phyloP scores from a whole-genome alignment of 1,140 invertebrate species.

The Trichomalopsis sarcophagae region DNA sequence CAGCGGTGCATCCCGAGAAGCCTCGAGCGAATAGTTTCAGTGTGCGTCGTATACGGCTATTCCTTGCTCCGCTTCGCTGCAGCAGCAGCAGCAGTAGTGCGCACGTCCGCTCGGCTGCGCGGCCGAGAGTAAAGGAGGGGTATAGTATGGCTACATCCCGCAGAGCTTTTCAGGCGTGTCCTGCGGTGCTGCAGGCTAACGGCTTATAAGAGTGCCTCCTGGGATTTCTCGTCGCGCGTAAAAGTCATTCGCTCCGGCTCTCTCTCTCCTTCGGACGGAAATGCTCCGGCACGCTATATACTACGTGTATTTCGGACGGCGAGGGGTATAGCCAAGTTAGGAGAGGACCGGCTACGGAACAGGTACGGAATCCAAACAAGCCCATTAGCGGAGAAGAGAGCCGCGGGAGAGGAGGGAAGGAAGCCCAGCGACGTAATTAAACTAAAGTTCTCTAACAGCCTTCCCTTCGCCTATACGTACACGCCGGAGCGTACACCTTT shows the following conservation, averaged over 20 bases:
- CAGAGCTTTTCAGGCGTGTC: neutral
- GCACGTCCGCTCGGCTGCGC: too few relatives aligned
- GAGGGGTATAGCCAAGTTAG: conserved; percentile 10
- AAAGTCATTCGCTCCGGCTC: neutral
- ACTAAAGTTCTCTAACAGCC: conserved; percentile 44
- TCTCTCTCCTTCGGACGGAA: neutral
- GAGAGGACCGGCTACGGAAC: neutral
- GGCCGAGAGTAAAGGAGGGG: too few relatives aligned
- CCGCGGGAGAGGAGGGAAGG: neutral
- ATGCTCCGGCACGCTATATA: too few relatives aligned
- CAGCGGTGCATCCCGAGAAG: neutral
- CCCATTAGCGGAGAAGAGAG: conserved; percentile 24
- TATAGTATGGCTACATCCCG: neutral
- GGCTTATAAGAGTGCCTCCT: conserved; percentile 7
- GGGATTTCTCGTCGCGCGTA: conserved; percentile 17
- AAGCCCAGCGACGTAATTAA: conserved; percentile 38
- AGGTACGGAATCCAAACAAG: conserved; percentile 43
- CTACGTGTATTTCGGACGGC: neutral
- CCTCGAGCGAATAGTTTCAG: neutral
- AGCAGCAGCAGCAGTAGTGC: neutral
- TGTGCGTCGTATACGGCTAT: neutral
- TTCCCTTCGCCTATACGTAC: neutral
- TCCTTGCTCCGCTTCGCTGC: neutral
- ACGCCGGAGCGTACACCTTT: conserved; percentile 5
- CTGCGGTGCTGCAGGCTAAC: neutral